phyloP scores from a whole-genome alignment of 2,113 vertebrate genomes.

The Ibidorhyncha struthersii region DNA sequence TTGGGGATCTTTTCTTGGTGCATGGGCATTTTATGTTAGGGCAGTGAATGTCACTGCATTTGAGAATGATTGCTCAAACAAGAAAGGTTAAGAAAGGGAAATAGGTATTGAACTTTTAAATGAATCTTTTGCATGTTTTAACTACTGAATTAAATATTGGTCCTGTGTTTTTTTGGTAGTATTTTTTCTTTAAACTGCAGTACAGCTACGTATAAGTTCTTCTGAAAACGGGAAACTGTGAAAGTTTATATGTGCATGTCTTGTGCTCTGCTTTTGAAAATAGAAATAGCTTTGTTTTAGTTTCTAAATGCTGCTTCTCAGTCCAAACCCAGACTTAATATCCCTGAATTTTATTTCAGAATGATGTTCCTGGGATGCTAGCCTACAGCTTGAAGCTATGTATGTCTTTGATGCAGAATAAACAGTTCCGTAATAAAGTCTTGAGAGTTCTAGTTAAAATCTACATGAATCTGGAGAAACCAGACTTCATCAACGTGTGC shows the following conservation, averaged over 20 bases:
- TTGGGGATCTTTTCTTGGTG: neutral
- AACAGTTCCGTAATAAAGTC: slow-evolving; percentile 96
- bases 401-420: slow-evolving; percentile 99
- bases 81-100: neutral
- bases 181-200: neutral
- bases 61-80: neutral
- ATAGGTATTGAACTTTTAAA: neutral
- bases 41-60: neutral
- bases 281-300: neutral
- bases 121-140: neutral
- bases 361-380: slow-evolving; percentile 92
- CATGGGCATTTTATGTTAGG: neutral
- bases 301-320: neutral
- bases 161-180: neutral
- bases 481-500: slow-evolving; percentile 98
- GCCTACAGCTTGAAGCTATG: slow-evolving; percentile 99
- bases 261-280: neutral
- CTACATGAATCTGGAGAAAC: slow-evolving; percentile 99
- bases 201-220: neutral
- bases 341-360: slow-evolving; percentile 78
- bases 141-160: neutral
- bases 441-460: slow-evolving; percentile 96
- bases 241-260: neutral
- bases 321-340: neutral
- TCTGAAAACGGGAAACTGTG: neutral